phyloP scores from a whole-genome alignment of 1,140 invertebrate species.

The Nasonia vitripennis region DNA sequence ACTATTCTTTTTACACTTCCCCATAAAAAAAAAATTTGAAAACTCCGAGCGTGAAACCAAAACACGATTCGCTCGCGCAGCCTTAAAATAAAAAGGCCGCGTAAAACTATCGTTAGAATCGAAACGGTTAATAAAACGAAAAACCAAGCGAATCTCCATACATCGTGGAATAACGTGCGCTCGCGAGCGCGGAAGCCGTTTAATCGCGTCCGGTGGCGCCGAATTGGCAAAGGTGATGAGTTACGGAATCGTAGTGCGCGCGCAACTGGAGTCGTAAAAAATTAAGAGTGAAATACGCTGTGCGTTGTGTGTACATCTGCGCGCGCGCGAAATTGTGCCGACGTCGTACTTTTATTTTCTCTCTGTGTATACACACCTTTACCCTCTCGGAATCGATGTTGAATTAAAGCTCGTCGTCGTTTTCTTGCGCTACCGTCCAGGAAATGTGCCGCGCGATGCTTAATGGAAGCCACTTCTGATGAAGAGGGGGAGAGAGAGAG shows the following conservation, averaged over 20 bases:
- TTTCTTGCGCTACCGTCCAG: constrained; percentile 20
- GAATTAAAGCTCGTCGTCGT: constrained; percentile 28
- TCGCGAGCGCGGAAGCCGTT: not conserved
- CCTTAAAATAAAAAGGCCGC: too few species aligned
- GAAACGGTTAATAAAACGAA: too few species aligned
- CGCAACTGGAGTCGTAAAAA: not conserved
- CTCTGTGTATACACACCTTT: not conserved
- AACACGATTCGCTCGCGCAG: too few species aligned
- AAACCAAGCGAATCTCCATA: too few species aligned
- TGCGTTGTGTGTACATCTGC: not conserved
- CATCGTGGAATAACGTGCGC: too few species aligned
- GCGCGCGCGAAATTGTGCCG: not conserved
- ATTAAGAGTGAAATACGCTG: constrained; percentile 22
- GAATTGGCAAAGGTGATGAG: not conserved
- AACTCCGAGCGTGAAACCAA: too few species aligned
- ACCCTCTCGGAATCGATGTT: constrained; percentile 13
- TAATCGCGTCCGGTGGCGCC: not conserved
- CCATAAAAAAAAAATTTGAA: too few species aligned
- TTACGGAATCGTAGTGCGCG: not conserved
- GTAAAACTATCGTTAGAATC: too few species aligned
- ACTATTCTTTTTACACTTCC: too few species aligned
- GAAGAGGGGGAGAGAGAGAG: too few species aligned
- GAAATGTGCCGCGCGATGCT: constrained; percentile 32
- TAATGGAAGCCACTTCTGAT: constrained; percentile 18
- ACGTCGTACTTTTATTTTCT: not conserved